Percentiles rank a stretch among this genome's conserved stretches.
Evolutionary conservation across 2,888 invertebrate genomes (phyloP).

Genomic region (Vanessa cardui): DNA sequence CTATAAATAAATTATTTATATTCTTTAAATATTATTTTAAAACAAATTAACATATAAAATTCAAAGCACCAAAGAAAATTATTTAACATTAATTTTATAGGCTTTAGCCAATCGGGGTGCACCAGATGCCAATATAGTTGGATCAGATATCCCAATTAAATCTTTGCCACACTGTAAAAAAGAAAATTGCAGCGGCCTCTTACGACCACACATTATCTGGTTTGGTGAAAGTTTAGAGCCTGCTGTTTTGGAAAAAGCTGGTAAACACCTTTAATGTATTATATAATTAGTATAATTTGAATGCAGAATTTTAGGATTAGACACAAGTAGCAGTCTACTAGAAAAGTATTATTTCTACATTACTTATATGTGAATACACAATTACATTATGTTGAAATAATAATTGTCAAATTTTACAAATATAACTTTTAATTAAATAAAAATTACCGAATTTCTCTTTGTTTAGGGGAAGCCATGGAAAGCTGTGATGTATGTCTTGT

Average conservation of each 20-base stretch:
- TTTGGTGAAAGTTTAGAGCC: constrained; percentile 91
- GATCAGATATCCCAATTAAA: constrained; percentile 84
- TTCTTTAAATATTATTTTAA: too few species aligned
- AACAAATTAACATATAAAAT: neutral
- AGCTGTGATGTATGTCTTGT: constrained; percentile 90
- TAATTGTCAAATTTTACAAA: too few species aligned
- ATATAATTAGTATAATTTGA: too few species aligned
- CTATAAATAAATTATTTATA: too few species aligned
- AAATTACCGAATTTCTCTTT: constrained; percentile 5
- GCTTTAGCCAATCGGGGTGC: constrained; percentile 78
- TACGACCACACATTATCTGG: constrained; percentile 94
- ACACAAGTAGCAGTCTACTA: too few species aligned
- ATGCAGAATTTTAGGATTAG: too few species aligned
- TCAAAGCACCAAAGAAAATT: constrained; percentile 9
- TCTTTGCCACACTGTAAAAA: constrained; percentile 88
- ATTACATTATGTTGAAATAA: neutral
- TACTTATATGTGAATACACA: too few species aligned
- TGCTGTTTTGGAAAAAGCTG: constrained; percentile 83
- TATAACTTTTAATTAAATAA: too few species aligned
- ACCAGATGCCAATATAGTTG: constrained; percentile 82
- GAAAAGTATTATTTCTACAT: too few species aligned
- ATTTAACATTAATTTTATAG: constrained; percentile 47
- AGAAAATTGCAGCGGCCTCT: constrained; percentile 84
- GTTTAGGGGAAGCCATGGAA: constrained; percentile 84
- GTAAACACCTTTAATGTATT: constrained; percentile 66